A percentile compares a stretch with the other conserved stretches of the same genome.
Evolutionary conservation across 2,888 invertebrate genomes (phyloP).

Genomic region (Polydrusus pterygomalis): DNA sequence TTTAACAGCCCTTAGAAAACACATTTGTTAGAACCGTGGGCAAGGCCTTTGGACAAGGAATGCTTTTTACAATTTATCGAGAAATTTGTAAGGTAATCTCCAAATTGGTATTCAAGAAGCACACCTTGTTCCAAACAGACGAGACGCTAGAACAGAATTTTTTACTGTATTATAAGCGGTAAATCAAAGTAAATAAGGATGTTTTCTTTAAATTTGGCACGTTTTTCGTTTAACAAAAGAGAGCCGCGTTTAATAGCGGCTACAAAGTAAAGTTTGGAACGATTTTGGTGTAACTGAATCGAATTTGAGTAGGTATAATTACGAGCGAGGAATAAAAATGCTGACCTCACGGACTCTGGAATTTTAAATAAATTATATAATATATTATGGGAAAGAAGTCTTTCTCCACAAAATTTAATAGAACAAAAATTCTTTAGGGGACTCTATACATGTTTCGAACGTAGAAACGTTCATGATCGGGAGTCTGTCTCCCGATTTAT

Average conservation of each 20-base stretch:
- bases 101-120: constrained; percentile 42
- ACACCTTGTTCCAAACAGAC: constrained; percentile 45
- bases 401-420: no score
- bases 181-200: constrained; percentile 50
- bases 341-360: constrained; percentile 22
- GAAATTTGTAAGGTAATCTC: constrained; percentile 36
- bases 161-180: constrained; percentile 45
- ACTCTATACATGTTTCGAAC: no score
- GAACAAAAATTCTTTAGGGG: no score
- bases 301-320: constrained; percentile 36
- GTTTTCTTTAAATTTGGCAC: constrained; percentile 55
- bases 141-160: constrained; percentile 43
- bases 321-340: constrained; percentile 41
- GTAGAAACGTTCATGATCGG: no score
- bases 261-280: constrained; percentile 25
- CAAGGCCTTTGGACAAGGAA: constrained; percentile 9
- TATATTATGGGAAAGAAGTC: background rate
- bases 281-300: constrained; percentile 42
- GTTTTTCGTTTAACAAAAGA: constrained; percentile 46
- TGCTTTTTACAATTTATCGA: constrained; percentile 24
- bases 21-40: constrained; percentile 3
- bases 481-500: no score
- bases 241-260: constrained; percentile 26
- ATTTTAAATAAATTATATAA: constrained; percentile 27
- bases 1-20: constrained; percentile 8